Evolutionary conservation across 2,888 invertebrate genomes (phyloP).

Genomic region (Eulithis prunata): DNA sequence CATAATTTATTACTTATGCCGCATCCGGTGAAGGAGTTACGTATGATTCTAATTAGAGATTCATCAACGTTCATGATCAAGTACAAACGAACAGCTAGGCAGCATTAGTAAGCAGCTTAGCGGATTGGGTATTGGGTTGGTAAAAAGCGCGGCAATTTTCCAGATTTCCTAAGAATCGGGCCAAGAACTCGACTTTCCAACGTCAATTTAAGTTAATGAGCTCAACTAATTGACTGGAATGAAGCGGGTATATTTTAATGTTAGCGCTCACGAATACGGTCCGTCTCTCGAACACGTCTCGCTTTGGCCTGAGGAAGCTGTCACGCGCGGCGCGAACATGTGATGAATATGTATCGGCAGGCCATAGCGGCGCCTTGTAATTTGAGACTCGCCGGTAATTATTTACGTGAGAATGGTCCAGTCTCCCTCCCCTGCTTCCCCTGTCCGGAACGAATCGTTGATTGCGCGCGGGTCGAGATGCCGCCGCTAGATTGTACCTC

Average conservation of each 20-base stretch:
- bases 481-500: conserved; percentile 74
- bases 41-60: conserved; percentile 75
- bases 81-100: conserved; percentile 28
- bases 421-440: conserved; percentile 48
- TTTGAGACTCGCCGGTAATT: conserved; percentile 82
- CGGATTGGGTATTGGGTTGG: not conserved
- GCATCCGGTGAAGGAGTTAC: conserved; percentile 68
- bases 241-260: conserved; percentile 47
- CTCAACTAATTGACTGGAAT: conserved; percentile 47
- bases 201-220: conserved; percentile 30
- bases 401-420: conserved; percentile 82
- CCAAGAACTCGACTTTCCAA: conserved; percentile 11
- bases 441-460: conserved; percentile 78
- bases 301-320: conserved; percentile 76
- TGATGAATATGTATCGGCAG: conserved; percentile 82
- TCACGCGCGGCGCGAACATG: conserved; percentile 80
- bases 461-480: conserved; percentile 76
- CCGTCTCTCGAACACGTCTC: conserved; percentile 29
- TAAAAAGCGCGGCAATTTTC: too few species aligned
- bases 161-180: conserved; percentile 1
- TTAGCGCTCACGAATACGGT: conserved; percentile 31
- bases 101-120: not conserved
- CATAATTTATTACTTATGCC: conserved; percentile 80
- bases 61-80: conserved; percentile 70
- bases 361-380: conserved; percentile 80